Percentiles rank a stretch among this genome's conserved stretches.
These are phyloP conservation scores for Podarcis muralis DNA, from an alignment of 2,113 vertebrate species.

Conservation along the genomic window DNA sequence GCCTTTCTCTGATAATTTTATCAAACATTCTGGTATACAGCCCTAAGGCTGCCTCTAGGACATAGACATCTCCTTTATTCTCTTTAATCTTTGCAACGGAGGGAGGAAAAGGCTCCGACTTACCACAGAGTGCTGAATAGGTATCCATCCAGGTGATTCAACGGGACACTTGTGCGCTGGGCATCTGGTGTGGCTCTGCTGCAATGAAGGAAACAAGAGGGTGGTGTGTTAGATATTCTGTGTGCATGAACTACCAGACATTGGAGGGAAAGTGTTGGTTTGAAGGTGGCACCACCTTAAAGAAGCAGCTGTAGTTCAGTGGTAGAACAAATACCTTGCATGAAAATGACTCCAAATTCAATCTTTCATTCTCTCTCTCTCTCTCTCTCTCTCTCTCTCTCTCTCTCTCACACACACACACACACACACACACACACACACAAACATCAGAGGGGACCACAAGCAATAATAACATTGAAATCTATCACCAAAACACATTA, in stretches of 20 bases:
- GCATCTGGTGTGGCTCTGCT: constrained; percentile 83
- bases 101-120: constrained; percentile 63
- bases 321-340: too few relatives aligned
- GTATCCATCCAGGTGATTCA: constrained; percentile 80
- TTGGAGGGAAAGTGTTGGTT: background rate
- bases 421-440: too few relatives aligned
- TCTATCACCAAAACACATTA: too few relatives aligned
- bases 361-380: too few relatives aligned
- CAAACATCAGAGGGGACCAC: too few relatives aligned
- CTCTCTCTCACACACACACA: too few relatives aligned
- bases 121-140: constrained; percentile 81
- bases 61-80: constrained; percentile 50
- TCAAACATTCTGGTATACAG: constrained; percentile 1
- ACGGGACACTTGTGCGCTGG: constrained; percentile 81
- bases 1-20: constrained; percentile 19
- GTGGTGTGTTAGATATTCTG: constrained; percentile 63
- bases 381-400: too few relatives aligned
- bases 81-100: constrained; percentile 60
- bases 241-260: fast-evolving
- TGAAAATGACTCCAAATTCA: background rate
- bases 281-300: background rate
- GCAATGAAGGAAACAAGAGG: constrained; percentile 72
- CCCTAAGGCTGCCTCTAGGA: background rate
- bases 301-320: background rate
- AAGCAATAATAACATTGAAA: too few relatives aligned